A percentile compares a stretch with the other conserved stretches of the same genome.
Evolutionary conservation across 1,140 invertebrate species (phyloP).

Genomic region (Drosophila busckii): DNA sequence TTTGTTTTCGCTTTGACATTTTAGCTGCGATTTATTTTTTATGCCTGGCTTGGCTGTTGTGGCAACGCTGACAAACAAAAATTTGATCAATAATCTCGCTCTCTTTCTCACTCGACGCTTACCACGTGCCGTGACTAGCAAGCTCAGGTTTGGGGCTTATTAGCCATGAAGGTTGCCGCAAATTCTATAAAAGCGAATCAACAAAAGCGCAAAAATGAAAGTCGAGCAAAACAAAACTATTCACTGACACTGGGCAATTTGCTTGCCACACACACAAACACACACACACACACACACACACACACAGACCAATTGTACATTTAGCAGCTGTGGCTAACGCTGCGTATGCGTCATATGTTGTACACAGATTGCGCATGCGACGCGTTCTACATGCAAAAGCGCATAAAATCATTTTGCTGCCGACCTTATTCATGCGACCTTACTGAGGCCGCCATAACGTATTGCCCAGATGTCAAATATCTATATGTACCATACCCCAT

Average conservation of each 20-base stretch:
- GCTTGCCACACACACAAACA: constrained; percentile 9
- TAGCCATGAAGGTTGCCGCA: constrained; percentile 60
- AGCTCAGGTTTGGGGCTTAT: constrained; percentile 61
- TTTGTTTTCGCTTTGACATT: constrained; percentile 29
- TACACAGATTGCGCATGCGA: constrained; percentile 32
- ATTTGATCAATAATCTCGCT: constrained; percentile 64
- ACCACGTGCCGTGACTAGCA: constrained; percentile 53
- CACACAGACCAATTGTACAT: background rate
- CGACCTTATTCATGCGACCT: too few relatives aligned
- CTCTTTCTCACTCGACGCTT: constrained; percentile 4
- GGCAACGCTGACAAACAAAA: constrained; percentile 53
- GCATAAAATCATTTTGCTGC: background rate
- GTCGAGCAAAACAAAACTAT: constrained; percentile 1
- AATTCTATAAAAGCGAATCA: constrained; percentile 45
- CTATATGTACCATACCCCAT: too few relatives aligned
- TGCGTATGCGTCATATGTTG: constrained; percentile 33
- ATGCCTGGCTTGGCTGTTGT: constrained; percentile 26
- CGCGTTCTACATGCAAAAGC: constrained; percentile 15
- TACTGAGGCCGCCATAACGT: too few relatives aligned
- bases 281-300: background rate
- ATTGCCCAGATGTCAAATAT: too few relatives aligned
- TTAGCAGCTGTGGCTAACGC: constrained; percentile 4
- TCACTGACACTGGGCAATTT: constrained; percentile 25
- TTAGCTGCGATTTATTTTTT: constrained; percentile 24
- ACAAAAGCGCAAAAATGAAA: constrained; percentile 18